Conservation (phyloP, 1,140 invertebrate genomes). For the Homalodisca vitripennis region DNA sequence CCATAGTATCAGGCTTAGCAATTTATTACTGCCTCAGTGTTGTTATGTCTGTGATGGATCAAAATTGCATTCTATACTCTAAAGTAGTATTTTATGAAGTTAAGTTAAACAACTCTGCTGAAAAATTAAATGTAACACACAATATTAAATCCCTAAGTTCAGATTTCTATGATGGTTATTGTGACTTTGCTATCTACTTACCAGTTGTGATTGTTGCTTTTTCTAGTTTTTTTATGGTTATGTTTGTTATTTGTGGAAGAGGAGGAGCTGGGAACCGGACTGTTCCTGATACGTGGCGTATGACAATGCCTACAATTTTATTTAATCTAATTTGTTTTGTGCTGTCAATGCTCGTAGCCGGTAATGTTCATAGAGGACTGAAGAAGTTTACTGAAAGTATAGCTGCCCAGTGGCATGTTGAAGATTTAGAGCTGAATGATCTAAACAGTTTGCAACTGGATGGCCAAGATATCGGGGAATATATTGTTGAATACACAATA, state of each 20-base stretch:
- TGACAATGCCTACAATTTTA: neutral
- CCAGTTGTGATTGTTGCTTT: neutral
- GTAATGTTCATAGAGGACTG: neutral
- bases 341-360: neutral
- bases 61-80: neutral
- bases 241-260: neutral
- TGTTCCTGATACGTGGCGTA: neutral
- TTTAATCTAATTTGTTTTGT: neutral
- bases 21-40: neutral
- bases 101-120: neutral
- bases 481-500: neutral
- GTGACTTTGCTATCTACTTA: neutral
- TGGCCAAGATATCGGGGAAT: neutral
- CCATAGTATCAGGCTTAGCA: neutral
- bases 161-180: neutral
- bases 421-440: neutral
- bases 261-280: neutral
- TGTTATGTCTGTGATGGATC: neutral
- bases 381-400: neutral
- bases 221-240: neutral
- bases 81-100: neutral
- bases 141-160: neutral
- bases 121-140: neutral
- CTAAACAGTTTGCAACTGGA: neutral
- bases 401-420: neutral